phyloP scores from a whole-genome alignment of 2,113 vertebrate genomes.

The Carassius gibelio region DNA sequence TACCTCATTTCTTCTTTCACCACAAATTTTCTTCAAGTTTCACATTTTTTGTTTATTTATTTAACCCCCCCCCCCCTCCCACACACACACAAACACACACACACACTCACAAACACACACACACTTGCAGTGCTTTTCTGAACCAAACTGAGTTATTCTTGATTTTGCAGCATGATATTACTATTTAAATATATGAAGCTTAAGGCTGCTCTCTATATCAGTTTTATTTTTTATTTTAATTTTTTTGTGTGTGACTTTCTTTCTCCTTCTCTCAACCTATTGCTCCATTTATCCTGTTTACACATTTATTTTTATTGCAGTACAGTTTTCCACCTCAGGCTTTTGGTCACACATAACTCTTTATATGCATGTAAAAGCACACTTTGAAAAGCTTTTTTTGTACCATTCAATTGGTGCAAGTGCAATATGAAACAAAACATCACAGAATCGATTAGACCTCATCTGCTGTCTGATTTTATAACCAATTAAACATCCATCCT shows the following conservation, averaged over 20 bases:
- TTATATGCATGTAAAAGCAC: constrained; percentile 28
- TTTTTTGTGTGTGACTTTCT: constrained; percentile 11
- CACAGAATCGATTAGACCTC: constrained; percentile 10
- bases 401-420: background rate
- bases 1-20: background rate
- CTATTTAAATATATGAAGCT: background rate
- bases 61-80: no score
- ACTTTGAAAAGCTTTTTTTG: constrained; percentile 34
- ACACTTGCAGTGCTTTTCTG: background rate
- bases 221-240: no score
- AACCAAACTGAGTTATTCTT: constrained; percentile 16
- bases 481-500: constrained; percentile 11
- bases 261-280: background rate
- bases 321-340: constrained; percentile 36
- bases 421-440: background rate
- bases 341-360: constrained; percentile 42
- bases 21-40: background rate
- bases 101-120: no score
- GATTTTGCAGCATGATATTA: background rate
- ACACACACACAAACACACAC: no score
- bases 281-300: constrained; percentile 15
- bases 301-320: constrained; percentile 45
- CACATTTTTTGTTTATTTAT: background rate
- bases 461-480: background rate
- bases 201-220: constrained; percentile 19